phyloP scores from a whole-genome alignment of 2,113 vertebrate species.

The Brienomyrus longianalis region DNA sequence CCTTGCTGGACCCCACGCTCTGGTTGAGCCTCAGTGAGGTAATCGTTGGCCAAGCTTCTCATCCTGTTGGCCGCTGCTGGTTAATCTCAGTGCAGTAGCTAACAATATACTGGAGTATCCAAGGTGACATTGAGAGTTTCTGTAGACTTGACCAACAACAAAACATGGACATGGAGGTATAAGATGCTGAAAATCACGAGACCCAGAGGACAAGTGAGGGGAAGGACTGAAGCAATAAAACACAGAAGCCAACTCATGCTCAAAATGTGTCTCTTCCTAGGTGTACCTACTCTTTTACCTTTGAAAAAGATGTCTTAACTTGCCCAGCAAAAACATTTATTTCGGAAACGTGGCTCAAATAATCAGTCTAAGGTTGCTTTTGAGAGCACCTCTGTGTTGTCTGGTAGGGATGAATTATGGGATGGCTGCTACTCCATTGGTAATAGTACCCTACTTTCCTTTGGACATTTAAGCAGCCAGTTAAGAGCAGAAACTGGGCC shows the following conservation, averaged over 20 bases:
- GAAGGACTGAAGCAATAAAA: not conserved
- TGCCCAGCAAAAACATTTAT: no score
- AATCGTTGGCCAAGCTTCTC: not conserved
- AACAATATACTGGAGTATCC: not conserved
- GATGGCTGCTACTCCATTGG: no score
- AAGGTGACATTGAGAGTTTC: not conserved
- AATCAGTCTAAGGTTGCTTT: no score
- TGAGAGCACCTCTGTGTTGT: no score
- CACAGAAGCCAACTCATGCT: not conserved
- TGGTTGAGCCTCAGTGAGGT: constrained; percentile 16
- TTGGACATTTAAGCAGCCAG: no score
- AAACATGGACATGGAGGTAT: not conserved
- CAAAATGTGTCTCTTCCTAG: not conserved
- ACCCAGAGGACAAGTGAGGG: not conserved
- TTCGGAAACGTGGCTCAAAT: no score
- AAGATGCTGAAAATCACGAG: not conserved
- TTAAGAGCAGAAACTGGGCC: no score
- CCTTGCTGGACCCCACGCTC: constrained; percentile 15
- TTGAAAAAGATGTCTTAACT: not conserved
- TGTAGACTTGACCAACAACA: not conserved
- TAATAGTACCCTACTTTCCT: no score
- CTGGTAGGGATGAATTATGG: no score
- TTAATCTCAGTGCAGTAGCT: not conserved
- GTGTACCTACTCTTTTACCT: not conserved
- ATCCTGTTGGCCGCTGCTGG: not conserved